Base-by-base conservation (phyloP, 2,113 vertebrate genomes). In the Colius striatus region DNA sequence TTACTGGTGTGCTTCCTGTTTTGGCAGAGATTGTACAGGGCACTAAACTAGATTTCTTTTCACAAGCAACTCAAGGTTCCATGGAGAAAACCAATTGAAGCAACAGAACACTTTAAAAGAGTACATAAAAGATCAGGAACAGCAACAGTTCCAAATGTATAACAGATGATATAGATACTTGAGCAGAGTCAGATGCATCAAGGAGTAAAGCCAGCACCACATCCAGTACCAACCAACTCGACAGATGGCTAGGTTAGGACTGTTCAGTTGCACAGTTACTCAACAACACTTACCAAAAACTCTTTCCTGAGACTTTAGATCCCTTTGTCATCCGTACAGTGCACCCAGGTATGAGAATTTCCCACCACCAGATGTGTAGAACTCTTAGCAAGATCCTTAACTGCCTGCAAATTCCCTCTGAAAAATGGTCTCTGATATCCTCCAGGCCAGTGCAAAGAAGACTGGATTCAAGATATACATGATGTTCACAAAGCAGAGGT, bases 31-130 rank as follows among this genome's bases (percentile, higher is more conserved):
- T 41, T 65, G 1, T 57, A n/a, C 13, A 62, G 16, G 9, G 1
- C 32, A 65, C 70, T 25, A 77, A 92, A 92, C 20, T 50, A 77
- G 45, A 78, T 78, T 87, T 94, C 93, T 66, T 78, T 90, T 78
- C 67, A 95, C 36, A 84, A 87, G 73, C 26, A 62, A 70, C 48
- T 8, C 32, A 76, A 41, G 9, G 5, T 71, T 73, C 51, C 17
- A 77, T 29, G 84, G 47, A 87, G 26, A 81, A 95, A 96, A 90
- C 10, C 91, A 78, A 75, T 26, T 2, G 6, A 62, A 13, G 13
- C 34, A 63, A 67, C 13, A 13, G 22, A 78, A 92, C 34, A 79
- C 48, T 67, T 21, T n/a, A n/a, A 55, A 88, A 78, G 30, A 63
- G 7, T 38, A 74, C 62, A 27, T n/a, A 47, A 86, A 87, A 94